A percentile compares a stretch with the other conserved stretches of the same genome.
These are phyloP conservation scores for Pyrrhia umbra DNA, from an alignment of 2,888 invertebrate species.

Conservation along the genomic window DNA sequence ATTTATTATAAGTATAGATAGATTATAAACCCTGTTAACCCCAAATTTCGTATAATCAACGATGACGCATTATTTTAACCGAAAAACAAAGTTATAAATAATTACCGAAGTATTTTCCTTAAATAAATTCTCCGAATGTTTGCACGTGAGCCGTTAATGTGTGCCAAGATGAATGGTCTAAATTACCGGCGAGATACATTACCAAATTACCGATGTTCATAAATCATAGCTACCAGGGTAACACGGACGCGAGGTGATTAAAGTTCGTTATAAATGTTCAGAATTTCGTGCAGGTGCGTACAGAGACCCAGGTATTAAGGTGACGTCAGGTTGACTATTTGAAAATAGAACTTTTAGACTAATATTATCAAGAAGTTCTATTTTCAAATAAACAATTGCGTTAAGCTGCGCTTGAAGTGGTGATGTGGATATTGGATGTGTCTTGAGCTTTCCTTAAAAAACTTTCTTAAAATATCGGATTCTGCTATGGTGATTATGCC, in stretches of 20 bases:
- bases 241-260: constrained; percentile 33
- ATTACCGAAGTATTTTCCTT: not conserved
- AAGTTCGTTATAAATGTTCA: constrained; percentile 43
- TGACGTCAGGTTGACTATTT: not conserved
- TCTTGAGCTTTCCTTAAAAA: too few relatives aligned
- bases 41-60: too few relatives aligned
- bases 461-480: too few relatives aligned
- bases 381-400: too few relatives aligned
- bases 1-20: too few relatives aligned
- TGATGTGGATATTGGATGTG: too few relatives aligned
- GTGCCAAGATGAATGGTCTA: constrained; percentile 42
- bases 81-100: not conserved
- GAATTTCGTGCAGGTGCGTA: constrained; percentile 15
- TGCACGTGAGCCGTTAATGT: constrained; percentile 27
- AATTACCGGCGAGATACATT: constrained; percentile 46
- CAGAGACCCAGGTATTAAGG: not conserved
- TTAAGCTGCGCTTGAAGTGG: too few relatives aligned
- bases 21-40: too few relatives aligned
- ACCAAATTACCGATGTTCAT: constrained; percentile 50
- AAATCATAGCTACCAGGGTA: constrained; percentile 52
- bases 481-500: too few relatives aligned
- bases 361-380: not conserved
- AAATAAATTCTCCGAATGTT: constrained; percentile 19
- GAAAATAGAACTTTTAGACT: too few relatives aligned
- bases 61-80: not conserved